These are phyloP conservation scores for Accipiter superciliosus DNA, from an alignment of 2,797 vertebrate genomes.

Conservation along the genomic window DNA sequence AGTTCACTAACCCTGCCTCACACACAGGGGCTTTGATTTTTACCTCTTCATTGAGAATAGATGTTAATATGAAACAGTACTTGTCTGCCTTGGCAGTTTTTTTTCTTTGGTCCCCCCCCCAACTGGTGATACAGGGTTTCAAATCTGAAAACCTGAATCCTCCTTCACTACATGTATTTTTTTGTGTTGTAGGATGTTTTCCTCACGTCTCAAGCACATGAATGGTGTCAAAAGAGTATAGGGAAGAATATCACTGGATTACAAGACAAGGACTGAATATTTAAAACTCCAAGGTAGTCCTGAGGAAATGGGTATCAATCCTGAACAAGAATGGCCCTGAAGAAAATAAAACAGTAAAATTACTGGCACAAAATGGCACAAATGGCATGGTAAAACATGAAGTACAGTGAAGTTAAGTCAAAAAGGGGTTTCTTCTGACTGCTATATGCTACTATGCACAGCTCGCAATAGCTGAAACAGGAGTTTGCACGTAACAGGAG, in stretches of 20 bases:
- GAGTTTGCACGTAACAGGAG: neutral
- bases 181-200: neutral
- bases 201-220: neutral
- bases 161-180: neutral
- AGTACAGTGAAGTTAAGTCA: neutral
- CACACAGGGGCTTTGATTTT: constrained; percentile 45
- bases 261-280: neutral
- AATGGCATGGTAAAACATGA: neutral
- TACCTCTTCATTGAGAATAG: constrained; percentile 32
- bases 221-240: neutral
- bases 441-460: neutral
- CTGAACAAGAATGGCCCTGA: neutral
- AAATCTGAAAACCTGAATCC: neutral
- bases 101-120: too few relatives aligned
- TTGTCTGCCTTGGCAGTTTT: neutral
- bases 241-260: neutral
- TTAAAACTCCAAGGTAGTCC: neutral
- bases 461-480: neutral
- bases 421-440: neutral
- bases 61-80: constrained; percentile 26
- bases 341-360: neutral
- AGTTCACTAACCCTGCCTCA: constrained; percentile 35
- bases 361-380: neutral
- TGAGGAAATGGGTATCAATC: neutral
- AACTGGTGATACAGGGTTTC: neutral